Conservation (phyloP, 2,797 vertebrate species). For the Craterocephalus amniculus region DNA sequence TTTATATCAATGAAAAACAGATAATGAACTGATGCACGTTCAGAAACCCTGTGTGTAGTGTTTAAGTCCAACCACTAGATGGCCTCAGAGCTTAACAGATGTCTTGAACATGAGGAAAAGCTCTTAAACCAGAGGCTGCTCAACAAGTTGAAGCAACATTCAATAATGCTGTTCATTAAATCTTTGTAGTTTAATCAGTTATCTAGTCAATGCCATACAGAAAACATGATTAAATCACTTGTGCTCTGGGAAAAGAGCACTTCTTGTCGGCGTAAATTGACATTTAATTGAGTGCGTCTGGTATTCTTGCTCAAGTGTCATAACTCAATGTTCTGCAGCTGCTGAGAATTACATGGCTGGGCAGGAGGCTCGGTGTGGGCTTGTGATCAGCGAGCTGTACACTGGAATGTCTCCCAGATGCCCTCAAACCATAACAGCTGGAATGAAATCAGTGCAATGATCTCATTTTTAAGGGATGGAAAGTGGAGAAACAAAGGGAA, state of each 20-base stretch:
- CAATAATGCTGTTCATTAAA: constrained; percentile 5
- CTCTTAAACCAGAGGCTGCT: constrained; percentile 7
- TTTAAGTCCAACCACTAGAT: constrained; percentile 52
- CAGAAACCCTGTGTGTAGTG: background rate
- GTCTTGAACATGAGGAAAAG: fast-evolving
- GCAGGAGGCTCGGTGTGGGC: constrained; percentile 35
- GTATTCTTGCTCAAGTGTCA: constrained; percentile 50
- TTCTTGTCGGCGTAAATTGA: constrained; percentile 10
- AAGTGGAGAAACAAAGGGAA: constrained; percentile 41
- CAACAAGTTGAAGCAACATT: constrained; percentile 5
- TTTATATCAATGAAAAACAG: background rate
- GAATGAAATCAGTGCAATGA: constrained; percentile 63
- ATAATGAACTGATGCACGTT: background rate
- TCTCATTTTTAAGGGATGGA: constrained; percentile 62
- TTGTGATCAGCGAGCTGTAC: constrained; percentile 42
- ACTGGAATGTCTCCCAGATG: constrained; percentile 66
- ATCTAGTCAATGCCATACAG: constrained; percentile 9
- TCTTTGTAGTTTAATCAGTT: constrained; percentile 15
- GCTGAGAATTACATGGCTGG: constrained; percentile 61
- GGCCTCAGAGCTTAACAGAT: constrained; percentile 31
- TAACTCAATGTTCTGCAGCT: constrained; percentile 55
- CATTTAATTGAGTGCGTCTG: constrained; percentile 38
- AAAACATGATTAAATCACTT: constrained; percentile 19
- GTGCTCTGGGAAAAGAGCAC: constrained; percentile 14
- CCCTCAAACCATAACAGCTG: constrained; percentile 65